Base-by-base conservation (phyloP, 1,140 invertebrate species). In the Potamilus streckersoni region DNA sequence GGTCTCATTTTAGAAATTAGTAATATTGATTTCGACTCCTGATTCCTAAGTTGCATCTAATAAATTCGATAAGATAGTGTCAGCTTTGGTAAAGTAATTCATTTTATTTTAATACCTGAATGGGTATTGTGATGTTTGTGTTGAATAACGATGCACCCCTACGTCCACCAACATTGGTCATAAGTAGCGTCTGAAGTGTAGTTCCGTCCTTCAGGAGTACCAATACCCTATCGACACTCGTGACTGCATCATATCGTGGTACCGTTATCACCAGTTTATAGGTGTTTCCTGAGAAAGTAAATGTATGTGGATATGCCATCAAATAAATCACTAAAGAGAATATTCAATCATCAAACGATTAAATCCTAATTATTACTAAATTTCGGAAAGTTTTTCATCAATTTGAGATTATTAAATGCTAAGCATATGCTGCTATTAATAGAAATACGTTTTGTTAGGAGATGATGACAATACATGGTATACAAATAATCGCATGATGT, bases 161-260 rank as follows among this genome's bases (percentile, higher is more conserved):
- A n/a, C 75, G 38, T 69, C 75, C 75, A 65, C 75, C 75, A 31
- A 77, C 64, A 71, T 77, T 77, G 17, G 31, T 61, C 58, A 77
- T 17, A 1, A 20, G 61, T 38, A 23, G 49, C n/a, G 71, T 70
- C 15, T 56, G 65, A 60, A 58, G 66, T 2, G 64, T 65, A 11
- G 16, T 59, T 3, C 16, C 8, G 27, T 58, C 6, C n/a, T 58
- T 60, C 6, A n/a, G 59, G 23, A 77, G 58, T 16, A 77, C 23
- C 31, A 77, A 57, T 27, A 57, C 63, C 20, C 55, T 27, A n/a
- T 58, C 19, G 6, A 77, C 75, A 8, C 15, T 68, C 2, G 62
- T 57, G 14, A 77, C 58, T 17, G 68, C 73, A 11, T 57, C 63
- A 67, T 72, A 71, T 20, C 73, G 70, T n/a, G 75, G 75, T 27